Evolutionary conservation across 2,113 vertebrate genomes (phyloP).

Genomic region (Marmota monax): DNA sequence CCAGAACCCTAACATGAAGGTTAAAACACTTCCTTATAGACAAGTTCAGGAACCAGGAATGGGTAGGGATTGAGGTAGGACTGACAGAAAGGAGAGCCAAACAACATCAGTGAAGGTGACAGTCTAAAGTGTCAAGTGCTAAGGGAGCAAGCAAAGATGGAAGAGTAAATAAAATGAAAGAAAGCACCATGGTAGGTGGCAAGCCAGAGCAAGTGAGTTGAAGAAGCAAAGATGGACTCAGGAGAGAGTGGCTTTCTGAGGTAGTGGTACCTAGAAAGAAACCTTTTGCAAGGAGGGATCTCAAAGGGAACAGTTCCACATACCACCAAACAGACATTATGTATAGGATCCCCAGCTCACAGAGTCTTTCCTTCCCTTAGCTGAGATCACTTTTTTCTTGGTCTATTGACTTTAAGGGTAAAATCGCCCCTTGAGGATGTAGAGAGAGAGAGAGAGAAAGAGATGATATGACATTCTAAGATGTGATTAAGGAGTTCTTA

Average conservation of each 20-base stretch:
- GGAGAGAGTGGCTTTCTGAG: neutral
- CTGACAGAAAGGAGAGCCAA: neutral
- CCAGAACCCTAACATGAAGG: neutral
- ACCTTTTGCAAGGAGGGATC: neutral
- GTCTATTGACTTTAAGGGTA: slow-evolving; percentile 61
- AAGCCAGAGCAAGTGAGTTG: neutral
- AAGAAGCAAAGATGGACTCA: neutral
- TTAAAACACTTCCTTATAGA: slow-evolving; percentile 36
- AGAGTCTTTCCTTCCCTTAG: neutral
- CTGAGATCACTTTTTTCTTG: slow-evolving; percentile 20
- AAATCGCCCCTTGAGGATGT: slow-evolving; percentile 39
- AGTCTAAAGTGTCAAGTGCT: neutral
- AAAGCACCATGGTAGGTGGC: neutral
- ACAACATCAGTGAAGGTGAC: neutral
- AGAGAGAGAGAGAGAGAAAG: neutral
- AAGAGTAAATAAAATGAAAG: slow-evolving; percentile 13
- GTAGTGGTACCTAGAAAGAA: neutral
- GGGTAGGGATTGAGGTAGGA: neutral
- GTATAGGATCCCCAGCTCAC: neutral
- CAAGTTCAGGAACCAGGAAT: neutral
- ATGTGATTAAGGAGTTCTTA: slow-evolving; percentile 20
- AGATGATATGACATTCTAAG: neutral
- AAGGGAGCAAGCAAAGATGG: neutral
- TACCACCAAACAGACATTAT: neutral
- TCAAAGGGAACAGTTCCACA: neutral